Conservation (phyloP, 2,888 invertebrate genomes). For the Eupithecia subfuscata region DNA sequence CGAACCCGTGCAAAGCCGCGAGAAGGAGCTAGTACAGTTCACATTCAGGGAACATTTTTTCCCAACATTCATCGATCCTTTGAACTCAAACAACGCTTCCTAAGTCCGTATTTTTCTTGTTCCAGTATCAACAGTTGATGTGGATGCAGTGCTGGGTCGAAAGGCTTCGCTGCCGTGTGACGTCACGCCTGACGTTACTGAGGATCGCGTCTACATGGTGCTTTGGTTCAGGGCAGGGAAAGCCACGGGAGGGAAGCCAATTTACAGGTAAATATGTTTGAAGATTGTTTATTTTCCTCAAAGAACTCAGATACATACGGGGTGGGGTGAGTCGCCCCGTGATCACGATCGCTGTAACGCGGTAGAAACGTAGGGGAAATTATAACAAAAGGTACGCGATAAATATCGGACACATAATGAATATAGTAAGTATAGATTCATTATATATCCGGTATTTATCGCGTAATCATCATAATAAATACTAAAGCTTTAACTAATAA, state of each 20-base stretch:
- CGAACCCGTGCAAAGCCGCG: no score
- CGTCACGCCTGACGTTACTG: conserved; percentile 92
- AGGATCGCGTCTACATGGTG: conserved; percentile 95
- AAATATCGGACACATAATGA: no score
- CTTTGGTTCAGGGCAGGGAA: conserved; percentile 91
- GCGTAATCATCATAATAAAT: no score
- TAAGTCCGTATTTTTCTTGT: conserved; percentile 39
- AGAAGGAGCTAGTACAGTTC: background rate
- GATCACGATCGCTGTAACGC: no score
- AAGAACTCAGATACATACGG: no score
- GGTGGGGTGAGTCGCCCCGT: no score
- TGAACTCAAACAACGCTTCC: background rate
- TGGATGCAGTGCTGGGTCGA: conserved; percentile 93
- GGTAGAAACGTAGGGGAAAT: no score
- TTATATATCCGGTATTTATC: no score
- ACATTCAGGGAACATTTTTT: background rate
- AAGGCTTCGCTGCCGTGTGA: conserved; percentile 95
- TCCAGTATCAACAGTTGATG: conserved; percentile 82
- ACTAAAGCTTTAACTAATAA: no score
- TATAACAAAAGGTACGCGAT: no score
- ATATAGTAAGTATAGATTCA: no score
- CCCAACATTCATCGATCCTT: background rate
- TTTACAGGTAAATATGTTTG: conserved; percentile 89
- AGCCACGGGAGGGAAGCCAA: conserved; percentile 93
- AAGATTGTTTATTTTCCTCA: background rate